phyloP scores from a whole-genome alignment of 2,113 vertebrate genomes.

The Neogobius melanostomus region DNA sequence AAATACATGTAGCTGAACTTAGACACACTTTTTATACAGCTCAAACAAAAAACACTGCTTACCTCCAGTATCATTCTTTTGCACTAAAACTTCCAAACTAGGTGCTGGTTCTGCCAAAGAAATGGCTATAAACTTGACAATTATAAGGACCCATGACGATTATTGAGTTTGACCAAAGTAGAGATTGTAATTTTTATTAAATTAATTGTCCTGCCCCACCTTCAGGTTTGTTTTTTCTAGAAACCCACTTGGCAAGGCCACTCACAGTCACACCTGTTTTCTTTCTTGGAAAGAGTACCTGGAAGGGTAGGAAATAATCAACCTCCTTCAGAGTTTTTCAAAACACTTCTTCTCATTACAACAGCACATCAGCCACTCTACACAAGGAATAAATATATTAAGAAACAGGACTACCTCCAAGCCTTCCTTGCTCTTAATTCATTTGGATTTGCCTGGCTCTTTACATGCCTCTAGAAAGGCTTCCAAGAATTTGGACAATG shows the following conservation, averaged over 20 bases:
- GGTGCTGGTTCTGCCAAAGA: too few relatives aligned
- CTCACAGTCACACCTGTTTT: not conserved
- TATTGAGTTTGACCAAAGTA: too few relatives aligned
- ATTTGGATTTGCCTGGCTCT: conserved; percentile 50
- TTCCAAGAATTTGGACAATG: conserved; percentile 74
- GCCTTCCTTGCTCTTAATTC: conserved; percentile 39
- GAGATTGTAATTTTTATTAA: too few relatives aligned
- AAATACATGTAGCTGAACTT: too few relatives aligned
- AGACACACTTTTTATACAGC: too few relatives aligned
- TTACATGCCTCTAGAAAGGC: conserved; percentile 64
- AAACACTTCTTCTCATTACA: not conserved
- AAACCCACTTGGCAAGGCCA: conserved; percentile 7
- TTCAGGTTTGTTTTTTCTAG: conserved; percentile 9
- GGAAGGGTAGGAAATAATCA: conserved; percentile 7
- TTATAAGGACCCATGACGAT: too few relatives aligned
- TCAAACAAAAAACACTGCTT: too few relatives aligned
- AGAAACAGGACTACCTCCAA: conserved; percentile 32
- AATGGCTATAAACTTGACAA: too few relatives aligned
- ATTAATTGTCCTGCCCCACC: too few relatives aligned
- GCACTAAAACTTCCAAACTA: too few relatives aligned
- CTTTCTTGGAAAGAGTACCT: conserved; percentile 10
- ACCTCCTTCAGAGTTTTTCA: not conserved
- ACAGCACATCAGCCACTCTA: not conserved
- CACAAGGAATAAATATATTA: conserved; percentile 6
- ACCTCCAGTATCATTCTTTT: too few relatives aligned